Base-by-base conservation (phyloP, 1,140 invertebrate genomes). In the Drosophila persimilis region DNA sequence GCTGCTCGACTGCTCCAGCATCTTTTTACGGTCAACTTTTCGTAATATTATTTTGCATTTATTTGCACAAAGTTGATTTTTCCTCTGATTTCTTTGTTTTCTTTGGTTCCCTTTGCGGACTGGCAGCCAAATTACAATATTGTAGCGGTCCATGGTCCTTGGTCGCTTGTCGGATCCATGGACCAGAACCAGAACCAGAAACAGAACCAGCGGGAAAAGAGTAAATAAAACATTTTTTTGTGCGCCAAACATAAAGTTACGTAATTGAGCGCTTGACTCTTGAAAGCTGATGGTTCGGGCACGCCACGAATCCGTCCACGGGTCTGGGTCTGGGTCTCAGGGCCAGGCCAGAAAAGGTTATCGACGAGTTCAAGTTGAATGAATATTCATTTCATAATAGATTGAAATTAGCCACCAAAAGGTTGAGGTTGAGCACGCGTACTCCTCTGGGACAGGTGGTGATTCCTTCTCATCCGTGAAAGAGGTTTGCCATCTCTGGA, bases 11-110 rank as follows among this genome's bases (percentile, higher is more conserved):
- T 59, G 29, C 24, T 48, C 22, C 35, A 17, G 29, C 66, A 64
- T 62, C 62, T 50, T 84, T 85, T 83, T 67, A 80, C 66, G 72
- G 80, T 85, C 66, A 84, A 84, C 80, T 84, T 84, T 84, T 80
- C 66, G 80, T 85, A 65, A 85, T 84, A 84, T 80, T 85, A 84
- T 85, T 84, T 84, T 84, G 80, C 80, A 84, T 84, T 80, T 84
- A 84, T 84, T 84, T 84, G 80, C 80, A 46, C 66, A 84, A 60
- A 71, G 62, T 84, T 65, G 59, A 57, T 73, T 73, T 70, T 62
- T 47, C 20, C 45, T 43, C 54, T 73, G 45, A 57, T 47, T 60
- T 75, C 66, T 69, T 65, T 84, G 76, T 80, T 83, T 83, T 71
- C 80, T 61, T 39, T 77, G 64, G 31, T 51, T 26, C 63, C 57